A percentile compares a stretch with the other conserved stretches of the same genome.
Evolutionary conservation across 2,888 invertebrate genomes (phyloP).

Genomic region (Stenodera caucasica): DNA sequence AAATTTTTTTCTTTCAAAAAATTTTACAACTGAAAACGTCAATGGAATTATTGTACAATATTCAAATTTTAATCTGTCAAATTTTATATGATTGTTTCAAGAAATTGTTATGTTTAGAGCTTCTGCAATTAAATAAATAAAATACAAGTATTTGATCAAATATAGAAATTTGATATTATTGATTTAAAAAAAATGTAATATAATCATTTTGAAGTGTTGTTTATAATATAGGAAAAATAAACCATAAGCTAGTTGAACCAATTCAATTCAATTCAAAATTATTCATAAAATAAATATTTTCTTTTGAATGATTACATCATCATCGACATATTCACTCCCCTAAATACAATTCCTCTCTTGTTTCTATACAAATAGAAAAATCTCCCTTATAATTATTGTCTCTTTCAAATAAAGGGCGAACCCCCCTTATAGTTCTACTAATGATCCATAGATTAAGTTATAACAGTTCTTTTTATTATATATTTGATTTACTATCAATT

Average conservation of each 20-base stretch:
- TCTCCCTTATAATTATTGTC: neutral
- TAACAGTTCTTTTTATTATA: conserved; percentile 10
- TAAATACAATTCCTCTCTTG: too few species aligned
- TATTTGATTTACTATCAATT: conserved; percentile 20
- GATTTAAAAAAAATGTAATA: neutral
- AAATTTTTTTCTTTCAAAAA: neutral
- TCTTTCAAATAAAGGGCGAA: neutral
- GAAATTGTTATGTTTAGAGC: too few species aligned
- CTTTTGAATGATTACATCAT: neutral
- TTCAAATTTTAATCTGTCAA: too few species aligned
- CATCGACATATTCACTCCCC: neutral
- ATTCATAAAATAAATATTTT: conserved; percentile 1
- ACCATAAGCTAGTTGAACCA: neutral
- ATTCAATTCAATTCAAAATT: neutral
- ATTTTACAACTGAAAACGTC: neutral
- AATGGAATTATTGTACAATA: too few species aligned
- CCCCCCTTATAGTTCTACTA: neutral
- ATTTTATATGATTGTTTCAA: too few species aligned
- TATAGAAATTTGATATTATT: neutral
- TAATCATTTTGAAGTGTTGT: conserved; percentile 1
- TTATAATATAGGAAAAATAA: neutral
- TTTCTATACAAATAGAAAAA: neutral
- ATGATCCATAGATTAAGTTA: conserved; percentile 13
- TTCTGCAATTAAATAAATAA: too few species aligned
- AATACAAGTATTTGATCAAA: neutral